Percentiles rank a stretch among this genome's conserved stretches.
These are phyloP conservation scores for Mylabris phalerata DNA, from an alignment of 1,140 invertebrate species.

Conservation along the genomic window DNA sequence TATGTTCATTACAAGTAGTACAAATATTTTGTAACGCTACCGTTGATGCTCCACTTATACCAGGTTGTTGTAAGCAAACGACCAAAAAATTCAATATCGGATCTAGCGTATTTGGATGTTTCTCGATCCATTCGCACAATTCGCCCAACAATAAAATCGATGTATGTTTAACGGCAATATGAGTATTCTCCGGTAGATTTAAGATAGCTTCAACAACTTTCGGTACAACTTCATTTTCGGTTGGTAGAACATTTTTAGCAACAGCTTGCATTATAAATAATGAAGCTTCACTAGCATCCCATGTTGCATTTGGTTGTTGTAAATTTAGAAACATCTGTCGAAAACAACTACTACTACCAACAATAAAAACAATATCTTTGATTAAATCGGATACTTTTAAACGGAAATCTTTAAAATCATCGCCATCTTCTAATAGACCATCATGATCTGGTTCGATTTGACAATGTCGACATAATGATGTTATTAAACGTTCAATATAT, in stretches of 20 bases:
- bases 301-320: slow-evolving; percentile 61
- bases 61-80: slow-evolving; percentile 62
- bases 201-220: slow-evolving; percentile 89
- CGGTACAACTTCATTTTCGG: slow-evolving; percentile 86
- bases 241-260: slow-evolving; percentile 92
- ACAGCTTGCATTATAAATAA: slow-evolving; percentile 94
- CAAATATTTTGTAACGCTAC: slow-evolving; percentile 70
- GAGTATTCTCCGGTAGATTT: slow-evolving; percentile 73
- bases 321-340: slow-evolving; percentile 80
- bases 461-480: slow-evolving; percentile 76
- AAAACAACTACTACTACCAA: slow-evolving; percentile 87
- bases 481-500: slow-evolving; percentile 83
- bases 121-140: slow-evolving; percentile 91
- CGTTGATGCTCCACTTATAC: slow-evolving; percentile 70
- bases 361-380: slow-evolving; percentile 96
- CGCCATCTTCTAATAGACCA: slow-evolving; percentile 80
- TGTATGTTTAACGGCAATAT: slow-evolving; percentile 83
- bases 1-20: slow-evolving; percentile 68
- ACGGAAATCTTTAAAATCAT: slow-evolving; percentile 83
- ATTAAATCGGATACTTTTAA: slow-evolving; percentile 85
- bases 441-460: slow-evolving; percentile 88
- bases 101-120: slow-evolving; percentile 73
- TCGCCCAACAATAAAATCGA: slow-evolving; percentile 86
- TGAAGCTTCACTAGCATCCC: slow-evolving; percentile 92
- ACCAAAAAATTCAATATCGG: slow-evolving; percentile 75